phyloP scores from a whole-genome alignment of 2,888 invertebrate genomes.

The Vanessa cardui region DNA sequence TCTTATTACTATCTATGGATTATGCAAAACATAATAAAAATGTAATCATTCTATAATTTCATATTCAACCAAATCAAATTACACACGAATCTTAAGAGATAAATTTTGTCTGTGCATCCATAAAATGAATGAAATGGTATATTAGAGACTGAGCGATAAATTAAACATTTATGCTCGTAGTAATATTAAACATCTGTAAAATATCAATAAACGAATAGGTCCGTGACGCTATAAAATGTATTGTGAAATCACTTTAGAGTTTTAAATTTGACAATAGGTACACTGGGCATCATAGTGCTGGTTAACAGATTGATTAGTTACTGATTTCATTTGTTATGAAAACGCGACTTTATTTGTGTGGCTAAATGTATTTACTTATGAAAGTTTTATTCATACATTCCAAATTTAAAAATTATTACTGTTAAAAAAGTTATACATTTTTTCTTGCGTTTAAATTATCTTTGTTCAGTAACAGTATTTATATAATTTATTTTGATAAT shows the following conservation, averaged over 20 bases:
- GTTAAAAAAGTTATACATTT: too few relatives aligned
- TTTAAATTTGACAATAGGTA: conserved; percentile 39
- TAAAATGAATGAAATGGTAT: conserved; percentile 74
- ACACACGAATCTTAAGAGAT: conserved; percentile 65
- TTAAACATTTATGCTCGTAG: conserved; percentile 67
- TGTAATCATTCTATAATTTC: conserved; percentile 67
- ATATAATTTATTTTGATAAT: too few relatives aligned
- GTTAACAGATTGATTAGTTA: background rate
- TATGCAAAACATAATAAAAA: conserved; percentile 62
- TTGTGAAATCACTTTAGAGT: conserved; percentile 55
- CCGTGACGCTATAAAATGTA: conserved; percentile 54
- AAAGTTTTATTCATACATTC: too few relatives aligned
- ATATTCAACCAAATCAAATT: conserved; percentile 71
- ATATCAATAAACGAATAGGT: conserved; percentile 65
- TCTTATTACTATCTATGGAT: conserved; percentile 44
- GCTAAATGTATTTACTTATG: too few relatives aligned
- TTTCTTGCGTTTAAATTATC: too few relatives aligned
- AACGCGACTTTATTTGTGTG: too few relatives aligned
- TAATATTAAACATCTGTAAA: conserved; percentile 75
- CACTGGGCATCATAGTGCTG: conserved; percentile 6
- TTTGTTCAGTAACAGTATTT: too few relatives aligned
- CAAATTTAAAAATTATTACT: too few relatives aligned
- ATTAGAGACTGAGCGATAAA: conserved; percentile 72
- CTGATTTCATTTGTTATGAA: background rate
- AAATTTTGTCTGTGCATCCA: conserved; percentile 66